phyloP scores from a whole-genome alignment of 2,888 invertebrate species.

The Hydraecia micacea region DNA sequence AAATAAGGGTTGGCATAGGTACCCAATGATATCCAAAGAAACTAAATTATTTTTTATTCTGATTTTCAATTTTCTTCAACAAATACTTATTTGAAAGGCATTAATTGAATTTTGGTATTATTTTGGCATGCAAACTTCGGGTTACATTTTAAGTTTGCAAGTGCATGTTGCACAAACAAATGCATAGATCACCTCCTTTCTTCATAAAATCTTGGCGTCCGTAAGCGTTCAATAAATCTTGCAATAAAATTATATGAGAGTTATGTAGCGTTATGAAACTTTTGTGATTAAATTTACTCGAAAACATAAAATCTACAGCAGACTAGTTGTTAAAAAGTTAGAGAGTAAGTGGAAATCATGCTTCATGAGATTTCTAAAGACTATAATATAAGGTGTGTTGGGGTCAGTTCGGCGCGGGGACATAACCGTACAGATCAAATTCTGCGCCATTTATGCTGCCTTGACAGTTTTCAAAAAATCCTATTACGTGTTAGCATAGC shows the following conservation, averaged over 20 bases:
- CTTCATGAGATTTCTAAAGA: background rate
- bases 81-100: background rate
- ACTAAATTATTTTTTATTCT: background rate
- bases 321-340: background rate
- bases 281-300: conserved; percentile 28
- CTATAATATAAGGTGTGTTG: background rate
- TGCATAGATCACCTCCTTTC: conserved; percentile 20
- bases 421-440: background rate
- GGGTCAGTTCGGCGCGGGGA: background rate
- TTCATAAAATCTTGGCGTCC: conserved; percentile 29
- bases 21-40: background rate
- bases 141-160: background rate
- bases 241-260: conserved; percentile 15
- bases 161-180: conserved; percentile 33
- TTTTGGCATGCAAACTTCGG: background rate
- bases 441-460: background rate
- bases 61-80: background rate
- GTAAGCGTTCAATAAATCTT: conserved; percentile 35
- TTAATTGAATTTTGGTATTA: background rate
- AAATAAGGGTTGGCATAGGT: no score
- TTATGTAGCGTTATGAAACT: conserved; percentile 20
- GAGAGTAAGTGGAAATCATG: background rate
- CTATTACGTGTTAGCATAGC: no score
- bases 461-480: no score
- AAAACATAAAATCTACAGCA: background rate